Percentiles rank a stretch among this genome's conserved stretches.
Evolutionary conservation across 2,888 invertebrate genomes (phyloP).

Genomic region (Microctonus aethiopoides): DNA sequence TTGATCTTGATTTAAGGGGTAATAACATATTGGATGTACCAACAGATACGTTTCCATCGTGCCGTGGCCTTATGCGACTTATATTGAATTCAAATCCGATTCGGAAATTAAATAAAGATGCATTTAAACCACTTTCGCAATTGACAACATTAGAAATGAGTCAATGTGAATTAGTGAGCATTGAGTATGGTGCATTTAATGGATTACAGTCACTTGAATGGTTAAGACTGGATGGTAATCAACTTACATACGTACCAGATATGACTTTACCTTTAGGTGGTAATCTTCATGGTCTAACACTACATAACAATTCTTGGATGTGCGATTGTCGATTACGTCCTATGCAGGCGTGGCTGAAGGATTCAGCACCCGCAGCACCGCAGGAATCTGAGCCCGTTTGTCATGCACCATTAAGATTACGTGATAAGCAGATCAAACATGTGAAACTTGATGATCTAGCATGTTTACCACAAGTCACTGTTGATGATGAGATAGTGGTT

Average conservation of each 20-base stretch:
- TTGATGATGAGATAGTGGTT: constrained; percentile 80
- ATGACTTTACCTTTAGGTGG: constrained; percentile 72
- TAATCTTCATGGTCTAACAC: constrained; percentile 80
- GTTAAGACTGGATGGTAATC: constrained; percentile 86
- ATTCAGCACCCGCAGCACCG: constrained; percentile 76
- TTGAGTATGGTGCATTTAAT: constrained; percentile 84
- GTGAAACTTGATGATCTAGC: constrained; percentile 80
- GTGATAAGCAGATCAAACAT: constrained; percentile 76
- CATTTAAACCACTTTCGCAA: constrained; percentile 80
- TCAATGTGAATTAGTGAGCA: constrained; percentile 80
- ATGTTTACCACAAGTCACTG: constrained; percentile 82
- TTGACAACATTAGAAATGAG: constrained; percentile 85
- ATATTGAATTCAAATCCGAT: constrained; percentile 86
- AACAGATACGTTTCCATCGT: constrained; percentile 81
- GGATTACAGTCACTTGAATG: constrained; percentile 85
- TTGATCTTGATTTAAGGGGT: constrained; percentile 87
- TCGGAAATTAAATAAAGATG: constrained; percentile 75
- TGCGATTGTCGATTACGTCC: constrained; percentile 87
- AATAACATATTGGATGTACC: constrained; percentile 84
- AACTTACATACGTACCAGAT: constrained; percentile 74
- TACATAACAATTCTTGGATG: constrained; percentile 89
- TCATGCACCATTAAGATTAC: constrained; percentile 76
- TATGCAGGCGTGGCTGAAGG: constrained; percentile 81
- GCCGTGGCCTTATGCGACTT: constrained; percentile 85
- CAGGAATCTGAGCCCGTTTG: constrained; percentile 84